Evolutionary conservation across 1,140 invertebrate species (phyloP).

Genomic region (Leptoteleia sp.): DNA sequence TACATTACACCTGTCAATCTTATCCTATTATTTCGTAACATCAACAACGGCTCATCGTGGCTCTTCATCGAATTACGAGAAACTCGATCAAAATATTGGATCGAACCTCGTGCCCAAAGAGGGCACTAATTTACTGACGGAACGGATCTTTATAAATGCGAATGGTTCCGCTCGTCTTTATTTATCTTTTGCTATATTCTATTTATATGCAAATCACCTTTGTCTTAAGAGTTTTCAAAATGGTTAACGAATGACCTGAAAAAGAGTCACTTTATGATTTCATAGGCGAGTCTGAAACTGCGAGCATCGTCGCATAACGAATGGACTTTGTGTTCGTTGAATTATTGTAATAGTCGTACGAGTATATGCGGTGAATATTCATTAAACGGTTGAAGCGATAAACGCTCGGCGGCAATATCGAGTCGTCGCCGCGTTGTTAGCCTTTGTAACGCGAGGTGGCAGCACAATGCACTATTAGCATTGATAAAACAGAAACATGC

Average conservation of each 20-base stretch:
- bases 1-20: constrained; percentile 66
- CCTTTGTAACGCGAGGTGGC: constrained; percentile 62
- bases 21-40: constrained; percentile 51
- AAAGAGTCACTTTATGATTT: constrained; percentile 28
- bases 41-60: constrained; percentile 27
- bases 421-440: constrained; percentile 43
- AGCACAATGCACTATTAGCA: constrained; percentile 68
- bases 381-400: no score
- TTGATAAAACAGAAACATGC: constrained; percentile 63
- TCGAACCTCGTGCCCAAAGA: no score
- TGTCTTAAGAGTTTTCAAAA: constrained; percentile 1
- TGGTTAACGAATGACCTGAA: constrained; percentile 10
- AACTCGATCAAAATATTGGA: constrained; percentile 7
- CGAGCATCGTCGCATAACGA: constrained; percentile 49
- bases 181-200: no score
- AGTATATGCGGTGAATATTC: constrained; percentile 70
- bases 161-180: no score
- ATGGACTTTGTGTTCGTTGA: constrained; percentile 50
- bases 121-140: no score
- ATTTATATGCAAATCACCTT: no score
- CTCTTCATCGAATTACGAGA: constrained; percentile 15
- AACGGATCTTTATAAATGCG: no score
- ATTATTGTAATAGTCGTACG: constrained; percentile 58
- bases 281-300: constrained; percentile 9
- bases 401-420: constrained; percentile 31